Base-by-base conservation (phyloP, 2,888 invertebrate species). In the Syritta pipiens region DNA sequence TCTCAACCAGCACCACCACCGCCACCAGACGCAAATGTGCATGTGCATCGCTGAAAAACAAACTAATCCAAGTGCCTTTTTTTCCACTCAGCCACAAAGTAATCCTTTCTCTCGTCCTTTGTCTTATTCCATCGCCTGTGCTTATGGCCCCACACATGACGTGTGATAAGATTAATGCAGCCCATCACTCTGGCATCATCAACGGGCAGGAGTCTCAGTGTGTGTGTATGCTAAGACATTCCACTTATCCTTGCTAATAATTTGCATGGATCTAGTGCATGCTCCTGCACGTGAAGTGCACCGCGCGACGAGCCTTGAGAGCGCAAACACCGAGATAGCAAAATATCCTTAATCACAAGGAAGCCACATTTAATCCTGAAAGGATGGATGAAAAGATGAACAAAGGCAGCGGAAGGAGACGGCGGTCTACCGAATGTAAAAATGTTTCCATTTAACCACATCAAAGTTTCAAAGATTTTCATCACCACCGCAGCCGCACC, bases 391-490 rank as follows among this genome's bases (percentile, higher is more conserved):
- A 48, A 48, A 35, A 35, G 12, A 20, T 10, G 20, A 74, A 71
- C 71, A 71, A 77, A 65, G 60, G 30, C 53, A n/a, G 30, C 14
- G n/a, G 42, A 51, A 37, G 51, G 20, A 65, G 24, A 53, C 37
- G 59, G 10, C 40, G 28, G 19, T n/a, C 14, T 5, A 28, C 10
- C 6, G 17, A 62, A 30, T 55, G 53, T 74, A 74, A 68, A 67
- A 79, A 68, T 68, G 44, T 49, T 74, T 14, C 72, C 62, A 68
- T 74, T 74, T 74, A 79, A 79, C 79, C 74, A 62, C 65, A 79
- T 79, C 67, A 79, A 79, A 74, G 62, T 74, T 79, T 79, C 62
- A 72, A 74, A 79, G 79, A 79, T 74, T 72, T 46, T 44, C 74
- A 67, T 32, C 67, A 57, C 59, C 59, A 26, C 22, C 32, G 49